Percentiles rank a stretch among this genome's conserved stretches.
phyloP scores from a whole-genome alignment of 1,140 invertebrate genomes.

The Lamellibrachia luymesi region DNA sequence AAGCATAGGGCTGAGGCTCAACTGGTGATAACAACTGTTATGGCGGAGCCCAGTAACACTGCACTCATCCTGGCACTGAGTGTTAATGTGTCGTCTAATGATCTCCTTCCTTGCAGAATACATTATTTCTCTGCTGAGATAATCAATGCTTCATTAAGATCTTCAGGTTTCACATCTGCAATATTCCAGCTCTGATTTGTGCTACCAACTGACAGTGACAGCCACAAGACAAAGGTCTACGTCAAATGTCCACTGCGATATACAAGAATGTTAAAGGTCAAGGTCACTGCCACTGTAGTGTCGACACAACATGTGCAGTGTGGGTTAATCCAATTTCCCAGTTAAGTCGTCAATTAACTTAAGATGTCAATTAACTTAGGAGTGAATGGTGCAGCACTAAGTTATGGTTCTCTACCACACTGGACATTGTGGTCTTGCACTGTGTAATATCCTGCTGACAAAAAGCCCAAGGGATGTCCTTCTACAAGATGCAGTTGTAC shows the following conservation, averaged over 20 bases:
- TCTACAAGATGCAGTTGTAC: neutral
- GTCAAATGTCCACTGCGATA: neutral
- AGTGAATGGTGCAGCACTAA: neutral
- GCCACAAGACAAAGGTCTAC: neutral
- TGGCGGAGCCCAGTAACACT: neutral
- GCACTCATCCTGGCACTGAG: neutral
- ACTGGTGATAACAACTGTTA: neutral
- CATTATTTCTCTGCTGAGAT: neutral
- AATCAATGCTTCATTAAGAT: conserved; percentile 5
- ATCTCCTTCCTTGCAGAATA: neutral
- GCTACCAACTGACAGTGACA: neutral
- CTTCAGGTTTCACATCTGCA: neutral
- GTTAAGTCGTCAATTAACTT: neutral
- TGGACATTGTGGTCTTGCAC: neutral
- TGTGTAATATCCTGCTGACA: neutral
- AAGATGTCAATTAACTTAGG: neutral
- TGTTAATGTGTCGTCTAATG: neutral
- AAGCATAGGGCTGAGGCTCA: neutral
- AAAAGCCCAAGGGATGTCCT: neutral
- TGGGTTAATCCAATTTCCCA: neutral
- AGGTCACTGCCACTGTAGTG: neutral
- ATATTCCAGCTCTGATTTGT: neutral
- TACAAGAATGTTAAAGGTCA: neutral
- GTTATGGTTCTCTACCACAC: neutral
- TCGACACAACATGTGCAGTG: neutral